Base-by-base conservation (phyloP, 35 echinoderm and acorn worm genomes). In the Hemicentrotus pulcherrimus region DNA sequence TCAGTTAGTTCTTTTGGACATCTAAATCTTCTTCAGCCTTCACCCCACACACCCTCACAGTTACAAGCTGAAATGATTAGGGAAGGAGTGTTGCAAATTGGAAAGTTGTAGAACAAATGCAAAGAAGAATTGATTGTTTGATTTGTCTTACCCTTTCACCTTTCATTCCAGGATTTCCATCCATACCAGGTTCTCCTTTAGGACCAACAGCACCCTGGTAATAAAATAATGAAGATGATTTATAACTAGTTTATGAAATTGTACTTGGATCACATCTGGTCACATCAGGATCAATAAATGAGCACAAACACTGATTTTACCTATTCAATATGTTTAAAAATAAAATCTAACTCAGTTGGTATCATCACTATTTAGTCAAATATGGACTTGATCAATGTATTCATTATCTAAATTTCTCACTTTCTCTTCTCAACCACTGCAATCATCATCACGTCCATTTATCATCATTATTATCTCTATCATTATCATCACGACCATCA, bases 91-190 rank as follows among this genome's bases (percentile, higher is more conserved):
- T 6, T 12, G 50, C 10, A 55, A 55, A 55, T 55, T 10, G 9
- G 50, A 55, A 55, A 55, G 12, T 78, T 7, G 24, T 28, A 78
- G 65, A 78, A 78, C 6, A 78, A 7, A 55, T 55, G 3, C 0
- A 12, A 6, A 55, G 50, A 55, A 55, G 50, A 55, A 55, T 55
- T 2, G 12, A 55, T 55, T 55, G 10, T 8, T 55, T 55, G 50
- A 11, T 55, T 59, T 95, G 1, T 18, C 85, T 86, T 95, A 70
- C 94, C 94, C 78, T 95, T 45, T 86, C 94, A 24, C 94, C 94
- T 86, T 95, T 86, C 61, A 47, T 86, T 86, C 94, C 94, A n/a
- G 12, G 78, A 5, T 86, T 12, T 46, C 94, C 94, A 46, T 59
- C 32, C 24, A 87, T 24, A 13, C 94, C 94, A 48, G 85, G 8